Percentiles rank a stretch among this genome's conserved stretches.
Evolutionary conservation across 2,888 invertebrate genomes (phyloP).

Genomic region (Oligia latruncula): DNA sequence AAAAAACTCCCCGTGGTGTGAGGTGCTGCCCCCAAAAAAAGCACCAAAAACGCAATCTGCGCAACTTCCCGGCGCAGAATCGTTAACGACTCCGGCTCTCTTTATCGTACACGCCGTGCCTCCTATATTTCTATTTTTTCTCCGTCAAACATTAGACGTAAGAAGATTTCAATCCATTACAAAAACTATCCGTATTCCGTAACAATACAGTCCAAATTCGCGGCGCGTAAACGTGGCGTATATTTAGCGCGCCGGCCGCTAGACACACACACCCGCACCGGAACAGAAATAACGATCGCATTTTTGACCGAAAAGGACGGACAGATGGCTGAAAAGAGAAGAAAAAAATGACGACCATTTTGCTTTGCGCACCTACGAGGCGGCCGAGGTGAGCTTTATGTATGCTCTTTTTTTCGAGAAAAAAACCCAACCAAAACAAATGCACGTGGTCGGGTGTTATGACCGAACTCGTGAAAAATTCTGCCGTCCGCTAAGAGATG

Average conservation of each 20-base stretch:
- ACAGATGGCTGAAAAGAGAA: conserved; percentile 90
- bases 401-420: conserved; percentile 88
- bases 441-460: conserved; percentile 90
- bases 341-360: conserved; percentile 90
- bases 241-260: conserved; percentile 78
- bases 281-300: conserved; percentile 91
- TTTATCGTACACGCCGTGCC: conserved; percentile 89
- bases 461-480: conserved; percentile 88
- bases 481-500: conserved; percentile 87
- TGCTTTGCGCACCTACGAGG: conserved; percentile 88
- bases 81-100: conserved; percentile 90
- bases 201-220: conserved; percentile 63
- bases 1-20: conserved; percentile 89
- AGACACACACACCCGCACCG: conserved; percentile 88
- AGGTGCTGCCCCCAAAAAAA: conserved; percentile 90
- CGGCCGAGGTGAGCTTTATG: conserved; percentile 86
- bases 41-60: conserved; percentile 91
- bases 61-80: conserved; percentile 91
- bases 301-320: conserved; percentile 90
- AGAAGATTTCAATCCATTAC: conserved; percentile 75
- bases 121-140: conserved; percentile 91
- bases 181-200: conserved; percentile 65
- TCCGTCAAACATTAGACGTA: conserved; percentile 86
- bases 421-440: conserved; percentile 90
- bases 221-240: conserved; percentile 70